Evolutionary conservation across 2,797 vertebrate species (phyloP), one percentile per base, ranked within the genome.

Genomic region (Sebastes steindachneri): DNA sequence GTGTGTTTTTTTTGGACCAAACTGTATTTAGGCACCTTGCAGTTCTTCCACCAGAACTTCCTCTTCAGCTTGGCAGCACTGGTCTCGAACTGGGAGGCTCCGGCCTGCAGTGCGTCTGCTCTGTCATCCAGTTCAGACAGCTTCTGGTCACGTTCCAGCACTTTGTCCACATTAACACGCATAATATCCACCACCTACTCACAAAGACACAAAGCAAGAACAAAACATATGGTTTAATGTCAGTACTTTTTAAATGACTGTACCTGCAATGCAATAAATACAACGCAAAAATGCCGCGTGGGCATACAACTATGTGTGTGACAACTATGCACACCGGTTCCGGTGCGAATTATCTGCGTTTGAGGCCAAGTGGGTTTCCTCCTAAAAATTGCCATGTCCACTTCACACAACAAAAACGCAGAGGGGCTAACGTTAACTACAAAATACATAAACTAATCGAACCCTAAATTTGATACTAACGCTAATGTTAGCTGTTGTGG

Each of bases 21-120:
- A 64, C 53, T 58, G 31, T 73, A 31, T 79, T 63, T 25, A 19
- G 23, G 51, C 68, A 96, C 95, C 94, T 96, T 95, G 94, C 95
- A 95, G 92, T 97, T 97, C 92, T 97, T 97, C 97, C 97, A 97
- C 97, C 97, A 97, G 94, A 95, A 97, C 92, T 97, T 97, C 92
- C 97, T 96, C 87, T 97, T 97, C 80, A 97, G 96, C 86, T 97
- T 97, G 63, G 97, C 97, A 26, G 97, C 97, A 76, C 96, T 97
- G 89, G 97, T 97, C 94, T 97, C 97, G 71, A 97, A 97, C 94
- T 97, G 97, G 79, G 97, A 97, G 28, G 97, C 97, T 92, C 97
- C 97, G 1, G 97, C 97, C 90, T 97, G 97, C 73, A 97, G 95
- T 3, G 97, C 97, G 7, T 97, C 97, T 0, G 97, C 97, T 37